Evolutionary conservation across 2,113 vertebrate species (phyloP).

Genomic region (Caranx ignobilis): DNA sequence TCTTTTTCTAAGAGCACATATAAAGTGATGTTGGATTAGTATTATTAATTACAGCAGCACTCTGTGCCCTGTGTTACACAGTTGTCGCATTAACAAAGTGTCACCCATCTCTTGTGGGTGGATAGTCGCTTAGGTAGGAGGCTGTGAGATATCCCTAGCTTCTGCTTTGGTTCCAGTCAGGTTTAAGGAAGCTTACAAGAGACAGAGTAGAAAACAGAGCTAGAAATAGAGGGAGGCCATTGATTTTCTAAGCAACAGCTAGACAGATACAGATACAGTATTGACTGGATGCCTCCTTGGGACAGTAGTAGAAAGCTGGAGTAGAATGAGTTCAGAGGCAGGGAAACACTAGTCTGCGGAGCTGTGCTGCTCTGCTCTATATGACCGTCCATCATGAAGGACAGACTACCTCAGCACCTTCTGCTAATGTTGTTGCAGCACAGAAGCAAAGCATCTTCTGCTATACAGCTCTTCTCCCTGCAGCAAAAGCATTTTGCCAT

Average conservation of each 20-base stretch:
- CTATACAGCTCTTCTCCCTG: slow-evolving; percentile 27
- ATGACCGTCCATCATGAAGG: slow-evolving; percentile 58
- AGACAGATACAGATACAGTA: slow-evolving; percentile 67
- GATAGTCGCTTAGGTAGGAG: slow-evolving; percentile 17
- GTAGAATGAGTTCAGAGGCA: slow-evolving; percentile 7
- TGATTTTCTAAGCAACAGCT: slow-evolving; percentile 68
- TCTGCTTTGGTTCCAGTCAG: slow-evolving; percentile 32
- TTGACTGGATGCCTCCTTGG: slow-evolving; percentile 71
- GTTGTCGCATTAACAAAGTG: slow-evolving; percentile 57
- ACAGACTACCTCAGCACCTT: slow-evolving; percentile 57
- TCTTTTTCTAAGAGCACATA: slow-evolving; percentile 74
- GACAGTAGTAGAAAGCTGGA: slow-evolving; percentile 33
- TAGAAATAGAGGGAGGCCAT: slow-evolving; percentile 58
- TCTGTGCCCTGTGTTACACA: slow-evolving; percentile 34
- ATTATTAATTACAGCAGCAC: slow-evolving; percentile 71
- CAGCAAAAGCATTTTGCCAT: slow-evolving; percentile 14
- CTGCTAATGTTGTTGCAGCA: slow-evolving; percentile 57
- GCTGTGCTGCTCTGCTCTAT: slow-evolving; percentile 13
- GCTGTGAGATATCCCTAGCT: slow-evolving; percentile 17
- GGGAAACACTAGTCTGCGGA: slow-evolving; percentile 35
- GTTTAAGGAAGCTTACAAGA: slow-evolving; percentile 61
- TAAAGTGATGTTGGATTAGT: slow-evolving; percentile 73
- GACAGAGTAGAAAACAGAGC: slow-evolving; percentile 56
- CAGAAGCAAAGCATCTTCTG: slow-evolving; percentile 48
- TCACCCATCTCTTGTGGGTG: slow-evolving; percentile 46